Conservation (phyloP, 2,113 vertebrate species). For the Scytalopus superciliaris region DNA sequence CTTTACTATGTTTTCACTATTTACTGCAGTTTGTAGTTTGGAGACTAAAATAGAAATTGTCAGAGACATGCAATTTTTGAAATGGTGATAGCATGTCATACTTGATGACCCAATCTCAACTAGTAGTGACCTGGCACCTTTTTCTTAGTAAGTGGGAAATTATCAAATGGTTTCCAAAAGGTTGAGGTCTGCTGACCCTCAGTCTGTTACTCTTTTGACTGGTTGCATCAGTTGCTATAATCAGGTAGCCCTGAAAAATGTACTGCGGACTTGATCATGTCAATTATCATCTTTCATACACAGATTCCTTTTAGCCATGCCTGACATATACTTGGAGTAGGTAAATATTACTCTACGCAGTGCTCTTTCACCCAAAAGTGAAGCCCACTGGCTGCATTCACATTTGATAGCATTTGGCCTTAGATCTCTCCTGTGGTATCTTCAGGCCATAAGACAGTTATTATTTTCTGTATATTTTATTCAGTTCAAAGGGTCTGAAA, state of each 20-base stretch:
- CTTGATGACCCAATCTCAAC: background rate
- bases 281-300: background rate
- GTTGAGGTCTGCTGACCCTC: background rate
- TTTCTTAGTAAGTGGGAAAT: background rate
- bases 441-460: background rate
- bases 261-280: background rate
- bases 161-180: background rate
- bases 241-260: background rate
- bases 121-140: background rate
- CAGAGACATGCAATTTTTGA: background rate
- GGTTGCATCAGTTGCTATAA: background rate
- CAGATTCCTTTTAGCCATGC: background rate
- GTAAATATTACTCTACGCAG: background rate
- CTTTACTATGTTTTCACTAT: background rate
- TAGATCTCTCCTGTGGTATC: background rate
- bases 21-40: background rate
- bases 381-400: background rate
- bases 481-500: background rate
- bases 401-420: background rate
- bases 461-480: background rate
- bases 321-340: background rate
- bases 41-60: background rate
- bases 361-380: background rate
- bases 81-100: background rate
- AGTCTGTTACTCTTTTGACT: background rate